phyloP scores from a whole-genome alignment of 2,888 invertebrate genomes.

The Heliconius cydno region DNA sequence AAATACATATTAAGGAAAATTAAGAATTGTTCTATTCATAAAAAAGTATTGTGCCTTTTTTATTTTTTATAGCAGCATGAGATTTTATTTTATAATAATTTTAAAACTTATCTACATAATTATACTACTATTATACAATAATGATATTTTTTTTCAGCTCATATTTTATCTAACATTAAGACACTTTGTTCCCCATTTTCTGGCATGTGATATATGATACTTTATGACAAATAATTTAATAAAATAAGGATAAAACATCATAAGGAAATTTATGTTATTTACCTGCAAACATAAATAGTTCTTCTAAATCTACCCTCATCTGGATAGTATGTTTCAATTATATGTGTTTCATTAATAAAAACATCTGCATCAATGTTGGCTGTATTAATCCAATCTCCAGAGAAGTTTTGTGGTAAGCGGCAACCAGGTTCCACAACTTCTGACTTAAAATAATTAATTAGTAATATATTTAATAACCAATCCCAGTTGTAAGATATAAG shows the following conservation, averaged over 20 bases:
- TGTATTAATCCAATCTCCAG: constrained; percentile 98
- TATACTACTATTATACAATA: too few relatives aligned
- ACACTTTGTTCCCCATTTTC: too few relatives aligned
- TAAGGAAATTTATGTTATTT: constrained; percentile 5
- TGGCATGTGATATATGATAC: too few relatives aligned
- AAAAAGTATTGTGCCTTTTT: too few relatives aligned
- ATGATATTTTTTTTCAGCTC: too few relatives aligned
- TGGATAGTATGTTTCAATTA: constrained; percentile 97
- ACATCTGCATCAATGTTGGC: constrained; percentile 98
- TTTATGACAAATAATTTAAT: neutral
- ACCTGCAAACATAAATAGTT: constrained; percentile 95
- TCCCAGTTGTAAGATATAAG: neutral
- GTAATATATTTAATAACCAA: neutral
- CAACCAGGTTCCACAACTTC: constrained; percentile 96
- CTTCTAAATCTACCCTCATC: constrained; percentile 94
- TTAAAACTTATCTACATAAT: too few relatives aligned
- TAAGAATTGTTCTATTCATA: too few relatives aligned
- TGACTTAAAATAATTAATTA: constrained; percentile 75
- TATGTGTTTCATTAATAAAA: constrained; percentile 96
- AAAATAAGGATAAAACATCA: neutral
- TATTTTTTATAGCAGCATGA: too few relatives aligned
- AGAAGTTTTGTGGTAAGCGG: constrained; percentile 95
- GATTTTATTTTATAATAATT: too few relatives aligned
- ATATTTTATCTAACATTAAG: too few relatives aligned
- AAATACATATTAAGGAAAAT: too few relatives aligned